A percentile compares a stretch with the other conserved stretches of the same genome.
Evolutionary conservation across 2,113 vertebrate genomes (phyloP).

Genomic region (Abramis brama): DNA sequence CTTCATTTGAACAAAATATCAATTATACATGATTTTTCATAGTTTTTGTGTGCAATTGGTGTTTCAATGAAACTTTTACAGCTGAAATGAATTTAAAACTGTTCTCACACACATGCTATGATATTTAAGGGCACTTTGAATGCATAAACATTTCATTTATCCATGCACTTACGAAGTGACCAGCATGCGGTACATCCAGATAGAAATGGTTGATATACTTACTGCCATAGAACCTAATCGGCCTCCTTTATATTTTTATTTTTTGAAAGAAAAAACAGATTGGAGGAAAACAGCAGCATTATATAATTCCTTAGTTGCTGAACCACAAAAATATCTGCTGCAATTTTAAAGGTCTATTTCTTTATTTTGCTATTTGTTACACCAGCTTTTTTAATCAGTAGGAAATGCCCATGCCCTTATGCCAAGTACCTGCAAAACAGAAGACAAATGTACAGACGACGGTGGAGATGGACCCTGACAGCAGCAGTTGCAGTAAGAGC

Average conservation of each 20-base stretch:
- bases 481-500: slow-evolving; percentile 79
- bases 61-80: slow-evolving; percentile 22
- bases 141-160: slow-evolving; percentile 1
- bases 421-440: slow-evolving; percentile 82
- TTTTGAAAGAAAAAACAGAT: slow-evolving; percentile 17
- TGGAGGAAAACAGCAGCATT: slow-evolving; percentile 12
- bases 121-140: not conserved
- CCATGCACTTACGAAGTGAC: slow-evolving; percentile 15
- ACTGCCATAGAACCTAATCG: slow-evolving; percentile 45
- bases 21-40: not conserved
- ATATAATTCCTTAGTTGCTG: not conserved
- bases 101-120: slow-evolving; percentile 15
- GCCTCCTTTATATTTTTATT: slow-evolving; percentile 17
- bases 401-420: not conserved
- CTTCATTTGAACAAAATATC: slow-evolving; percentile 14
- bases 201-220: slow-evolving; percentile 49
- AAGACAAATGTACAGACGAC: slow-evolving; percentile 78
- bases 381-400: not conserved
- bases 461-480: slow-evolving; percentile 84
- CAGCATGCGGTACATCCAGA: slow-evolving; percentile 44
- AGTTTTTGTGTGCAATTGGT: slow-evolving; percentile 1
- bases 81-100: not conserved
- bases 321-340: not conserved
- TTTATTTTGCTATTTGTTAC: not conserved
- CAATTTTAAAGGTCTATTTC: not conserved